Conservation (phyloP, 2,888 invertebrate genomes). For the Acanthoscelides obtectus region DNA sequence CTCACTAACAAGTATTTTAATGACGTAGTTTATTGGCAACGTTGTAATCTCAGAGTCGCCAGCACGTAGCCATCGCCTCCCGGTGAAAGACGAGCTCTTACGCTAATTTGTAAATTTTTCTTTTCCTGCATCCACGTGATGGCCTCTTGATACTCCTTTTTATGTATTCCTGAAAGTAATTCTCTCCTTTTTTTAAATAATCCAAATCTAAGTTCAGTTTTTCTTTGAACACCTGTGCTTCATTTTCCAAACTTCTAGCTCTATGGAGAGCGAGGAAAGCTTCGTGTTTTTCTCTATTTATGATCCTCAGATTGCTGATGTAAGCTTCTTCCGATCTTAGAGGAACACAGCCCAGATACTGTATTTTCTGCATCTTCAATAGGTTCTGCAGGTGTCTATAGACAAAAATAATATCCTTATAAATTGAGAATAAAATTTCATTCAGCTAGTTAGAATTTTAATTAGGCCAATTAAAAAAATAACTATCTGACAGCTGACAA, state of each 20-base stretch:
- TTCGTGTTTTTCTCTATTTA: slow-evolving; percentile 37
- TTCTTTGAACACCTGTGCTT: slow-evolving; percentile 36
- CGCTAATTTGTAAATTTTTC: slow-evolving; percentile 38
- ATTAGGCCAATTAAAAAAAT: too few relatives aligned
- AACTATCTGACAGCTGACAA: too few relatives aligned
- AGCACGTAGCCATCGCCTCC: neutral
- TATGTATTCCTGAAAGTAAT: slow-evolving; percentile 20
- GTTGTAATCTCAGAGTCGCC: too few relatives aligned
- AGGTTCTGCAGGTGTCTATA: slow-evolving; percentile 46
- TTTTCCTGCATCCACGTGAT: slow-evolving; percentile 41
- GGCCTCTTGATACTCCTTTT: slow-evolving; percentile 30
- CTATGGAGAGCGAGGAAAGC: slow-evolving; percentile 35
- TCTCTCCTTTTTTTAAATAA: slow-evolving; percentile 27
- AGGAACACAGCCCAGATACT: slow-evolving; percentile 54
- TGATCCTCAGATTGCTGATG: slow-evolving; percentile 33
- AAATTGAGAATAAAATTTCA: slow-evolving; percentile 3
- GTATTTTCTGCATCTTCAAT: slow-evolving; percentile 48
- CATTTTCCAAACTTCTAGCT: slow-evolving; percentile 35
- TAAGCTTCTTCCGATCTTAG: slow-evolving; percentile 49
- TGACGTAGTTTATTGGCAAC: too few relatives aligned
- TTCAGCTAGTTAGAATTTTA: too few relatives aligned
- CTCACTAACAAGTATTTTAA: slow-evolving; percentile 1
- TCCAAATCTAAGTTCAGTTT: slow-evolving; percentile 36
- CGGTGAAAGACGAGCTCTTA: slow-evolving; percentile 17
- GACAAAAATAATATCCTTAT: slow-evolving; percentile 3